Evolutionary conservation across 92 coral and sea anemone species (phyloP).

Genomic region (Palythoa grandis): DNA sequence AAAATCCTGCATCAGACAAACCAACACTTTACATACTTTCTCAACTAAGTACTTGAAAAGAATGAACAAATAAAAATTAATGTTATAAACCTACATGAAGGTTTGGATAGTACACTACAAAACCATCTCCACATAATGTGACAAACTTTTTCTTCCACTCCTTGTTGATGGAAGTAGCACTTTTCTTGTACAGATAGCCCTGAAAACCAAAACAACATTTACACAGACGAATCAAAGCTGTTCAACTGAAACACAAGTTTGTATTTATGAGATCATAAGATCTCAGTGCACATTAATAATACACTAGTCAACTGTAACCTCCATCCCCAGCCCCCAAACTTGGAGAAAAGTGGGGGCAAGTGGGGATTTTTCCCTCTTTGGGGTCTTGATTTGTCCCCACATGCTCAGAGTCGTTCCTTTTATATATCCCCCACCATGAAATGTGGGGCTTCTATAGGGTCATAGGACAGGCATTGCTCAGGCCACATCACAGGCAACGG

Average conservation of each 20-base stretch:
- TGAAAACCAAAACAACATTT: constrained; percentile 16
- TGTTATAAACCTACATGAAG: constrained; percentile 78
- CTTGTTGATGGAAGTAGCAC: constrained; percentile 88
- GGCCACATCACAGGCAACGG: too few relatives aligned
- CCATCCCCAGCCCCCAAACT: not conserved
- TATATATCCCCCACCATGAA: too few relatives aligned
- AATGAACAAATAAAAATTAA: too few relatives aligned
- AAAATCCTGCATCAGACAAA: too few relatives aligned
- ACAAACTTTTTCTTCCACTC: constrained; percentile 99
- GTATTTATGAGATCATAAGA: too few relatives aligned
- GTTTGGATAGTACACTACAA: constrained; percentile 85
- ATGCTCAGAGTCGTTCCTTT: too few relatives aligned
- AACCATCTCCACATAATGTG: constrained; percentile 79
- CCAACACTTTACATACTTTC: too few relatives aligned
- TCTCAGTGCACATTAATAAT: too few relatives aligned
- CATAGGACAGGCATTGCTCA: not conserved
- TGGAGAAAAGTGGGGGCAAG: not conserved
- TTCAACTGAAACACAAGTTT: too few relatives aligned
- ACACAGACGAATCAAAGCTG: too few relatives aligned
- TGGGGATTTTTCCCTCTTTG: not conserved
- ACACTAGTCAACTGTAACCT: not conserved
- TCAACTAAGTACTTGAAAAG: too few relatives aligned
- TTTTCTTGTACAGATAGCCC: constrained; percentile 93
- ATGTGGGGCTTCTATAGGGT: not conserved
- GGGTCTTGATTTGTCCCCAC: too few relatives aligned